Evolutionary conservation across 2,888 invertebrate genomes (phyloP).

Genomic region (Alitta virens): DNA sequence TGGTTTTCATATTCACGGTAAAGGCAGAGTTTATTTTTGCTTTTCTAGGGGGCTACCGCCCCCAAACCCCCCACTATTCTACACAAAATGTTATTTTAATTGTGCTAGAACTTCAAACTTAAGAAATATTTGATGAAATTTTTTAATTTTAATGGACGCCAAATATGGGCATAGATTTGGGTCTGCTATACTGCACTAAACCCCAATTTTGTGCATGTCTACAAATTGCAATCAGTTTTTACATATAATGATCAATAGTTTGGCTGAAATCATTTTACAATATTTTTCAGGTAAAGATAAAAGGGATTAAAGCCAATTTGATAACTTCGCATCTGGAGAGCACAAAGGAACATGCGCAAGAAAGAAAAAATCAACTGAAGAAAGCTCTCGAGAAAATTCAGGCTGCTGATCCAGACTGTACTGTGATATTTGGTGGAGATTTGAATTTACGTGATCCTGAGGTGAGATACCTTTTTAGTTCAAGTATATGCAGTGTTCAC

Average conservation of each 20-base stretch:
- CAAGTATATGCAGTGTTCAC: too few species aligned
- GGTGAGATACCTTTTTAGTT: conserved; percentile 55
- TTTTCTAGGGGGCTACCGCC: too few species aligned
- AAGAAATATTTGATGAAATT: not conserved
- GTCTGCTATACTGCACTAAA: too few species aligned
- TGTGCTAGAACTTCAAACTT: too few species aligned
- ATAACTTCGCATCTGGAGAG: conserved; percentile 66
- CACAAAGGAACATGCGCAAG: conserved; percentile 58
- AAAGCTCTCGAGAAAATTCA: conserved; percentile 50
- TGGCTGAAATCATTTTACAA: not conserved
- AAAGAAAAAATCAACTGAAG: conserved; percentile 59
- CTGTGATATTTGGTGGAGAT: conserved; percentile 64
- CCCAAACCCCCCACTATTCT: too few species aligned
- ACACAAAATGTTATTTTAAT: too few species aligned
- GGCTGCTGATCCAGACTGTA: conserved; percentile 29
- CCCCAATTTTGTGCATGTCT: not conserved
- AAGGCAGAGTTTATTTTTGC: too few species aligned
- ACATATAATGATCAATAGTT: too few species aligned
- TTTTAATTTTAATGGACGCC: too few species aligned
- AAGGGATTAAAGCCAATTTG: conserved; percentile 54
- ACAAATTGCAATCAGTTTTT: too few species aligned
- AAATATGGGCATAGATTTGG: too few species aligned
- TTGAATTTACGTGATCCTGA: conserved; percentile 65
- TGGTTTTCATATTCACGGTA: too few species aligned
- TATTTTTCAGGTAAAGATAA: conserved; percentile 36